A percentile compares a stretch with the other conserved stretches of the same genome.
phyloP scores from a whole-genome alignment of 2,888 invertebrate species.

The Callimorpha dominula region DNA sequence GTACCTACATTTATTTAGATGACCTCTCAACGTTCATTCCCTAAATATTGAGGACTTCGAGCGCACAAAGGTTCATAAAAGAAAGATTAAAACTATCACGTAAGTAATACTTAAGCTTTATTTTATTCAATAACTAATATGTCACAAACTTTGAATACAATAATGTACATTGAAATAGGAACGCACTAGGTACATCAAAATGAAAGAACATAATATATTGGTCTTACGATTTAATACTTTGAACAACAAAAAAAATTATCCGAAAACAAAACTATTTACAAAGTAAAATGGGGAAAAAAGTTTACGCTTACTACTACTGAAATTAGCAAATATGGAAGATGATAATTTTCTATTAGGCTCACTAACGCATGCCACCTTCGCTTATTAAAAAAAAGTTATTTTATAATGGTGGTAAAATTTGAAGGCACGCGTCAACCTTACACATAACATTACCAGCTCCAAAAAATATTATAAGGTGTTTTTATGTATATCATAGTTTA shows the following conservation, averaged over 20 bases:
- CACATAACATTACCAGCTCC: conserved; percentile 6
- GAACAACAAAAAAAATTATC: conserved; percentile 69
- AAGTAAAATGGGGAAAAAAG: conserved; percentile 35
- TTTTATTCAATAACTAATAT: conserved; percentile 9
- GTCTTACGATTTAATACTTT: conserved; percentile 74
- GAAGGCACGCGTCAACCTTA: conserved; percentile 4
- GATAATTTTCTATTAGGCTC: not conserved
- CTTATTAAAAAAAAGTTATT: not conserved
- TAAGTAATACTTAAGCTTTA: conserved; percentile 14
- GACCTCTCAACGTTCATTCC: not conserved
- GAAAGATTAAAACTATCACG: not conserved
- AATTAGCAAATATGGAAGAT: conserved; percentile 12
- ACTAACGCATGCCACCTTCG: not conserved
- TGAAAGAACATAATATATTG: conserved; percentile 56
- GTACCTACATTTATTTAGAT: too few species aligned
- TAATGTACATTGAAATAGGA: not conserved
- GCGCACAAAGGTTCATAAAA: not conserved
- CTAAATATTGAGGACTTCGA: not conserved
- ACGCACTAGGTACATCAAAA: conserved; percentile 23
- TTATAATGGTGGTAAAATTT: conserved; percentile 2
- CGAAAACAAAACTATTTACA: conserved; percentile 72
- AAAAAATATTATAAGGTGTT: conserved; percentile 20
- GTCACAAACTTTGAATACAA: conserved; percentile 13
- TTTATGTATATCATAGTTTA: conserved; percentile 51
- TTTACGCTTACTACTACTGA: conserved; percentile 44